phyloP scores from a whole-genome alignment of 1,140 invertebrate genomes.

The Eumaeus atala region DNA sequence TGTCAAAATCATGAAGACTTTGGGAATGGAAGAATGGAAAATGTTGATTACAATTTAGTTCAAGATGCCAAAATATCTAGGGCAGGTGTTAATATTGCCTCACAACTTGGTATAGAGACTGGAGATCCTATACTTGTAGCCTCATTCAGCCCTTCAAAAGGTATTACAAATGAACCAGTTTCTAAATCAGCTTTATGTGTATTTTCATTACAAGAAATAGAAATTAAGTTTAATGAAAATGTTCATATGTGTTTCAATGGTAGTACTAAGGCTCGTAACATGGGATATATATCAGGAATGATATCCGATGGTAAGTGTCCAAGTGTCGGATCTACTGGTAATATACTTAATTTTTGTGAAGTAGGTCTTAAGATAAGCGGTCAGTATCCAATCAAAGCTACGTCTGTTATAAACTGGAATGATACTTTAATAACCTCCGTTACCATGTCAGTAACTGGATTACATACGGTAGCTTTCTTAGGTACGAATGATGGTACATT shows the following conservation, averaged over 20 bases:
- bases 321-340: conserved; percentile 87
- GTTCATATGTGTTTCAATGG: conserved; percentile 98
- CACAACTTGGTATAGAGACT: conserved; percentile 83
- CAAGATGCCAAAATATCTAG: conserved; percentile 91
- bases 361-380: conserved; percentile 95
- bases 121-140: conserved; percentile 87
- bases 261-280: conserved; percentile 90
- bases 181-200: conserved; percentile 89
- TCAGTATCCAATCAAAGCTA: conserved; percentile 83
- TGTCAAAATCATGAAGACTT: conserved; percentile 78
- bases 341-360: conserved; percentile 93
- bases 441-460: conserved; percentile 86
- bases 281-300: conserved; percentile 94
- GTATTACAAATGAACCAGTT: conserved; percentile 85
- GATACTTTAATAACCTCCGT: conserved; percentile 89
- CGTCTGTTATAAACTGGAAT: conserved; percentile 84
- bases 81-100: conserved; percentile 87
- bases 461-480: conserved; percentile 91
- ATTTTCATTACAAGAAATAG: conserved; percentile 90
- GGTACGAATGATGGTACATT: conserved; percentile 53
- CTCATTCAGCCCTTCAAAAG: conserved; percentile 88
- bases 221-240: conserved; percentile 95
- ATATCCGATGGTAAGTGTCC: conserved; percentile 93
- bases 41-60: conserved; percentile 88
- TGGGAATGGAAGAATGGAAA: conserved; percentile 68